A percentile compares a stretch with the other conserved stretches of the same genome.
Conservation (phyloP, 2,888 invertebrate genomes). For the Lepidocyrtoides sp. region DNA sequence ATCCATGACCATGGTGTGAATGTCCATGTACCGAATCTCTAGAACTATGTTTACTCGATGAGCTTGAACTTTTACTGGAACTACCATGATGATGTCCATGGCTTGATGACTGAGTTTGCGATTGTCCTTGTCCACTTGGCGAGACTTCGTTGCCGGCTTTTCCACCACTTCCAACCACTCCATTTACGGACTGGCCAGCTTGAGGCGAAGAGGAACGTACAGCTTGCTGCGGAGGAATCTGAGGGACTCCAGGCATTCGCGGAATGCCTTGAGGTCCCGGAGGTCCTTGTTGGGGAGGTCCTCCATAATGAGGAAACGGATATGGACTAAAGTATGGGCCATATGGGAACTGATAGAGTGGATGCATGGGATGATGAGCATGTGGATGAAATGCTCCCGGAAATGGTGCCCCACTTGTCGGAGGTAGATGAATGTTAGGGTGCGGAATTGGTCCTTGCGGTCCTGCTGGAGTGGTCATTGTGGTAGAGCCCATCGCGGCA, state of each 20-base stretch:
- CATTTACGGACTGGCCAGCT: slow-evolving; percentile 72
- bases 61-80: slow-evolving; percentile 79
- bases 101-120: slow-evolving; percentile 79
- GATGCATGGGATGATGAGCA: slow-evolving; percentile 88
- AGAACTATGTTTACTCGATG: slow-evolving; percentile 80
- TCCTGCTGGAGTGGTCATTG: slow-evolving; percentile 85
- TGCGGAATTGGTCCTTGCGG: slow-evolving; percentile 85
- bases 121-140: slow-evolving; percentile 80
- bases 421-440: slow-evolving; percentile 89
- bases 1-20: slow-evolving; percentile 74
- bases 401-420: slow-evolving; percentile 86
- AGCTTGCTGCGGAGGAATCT: slow-evolving; percentile 79
- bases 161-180: slow-evolving; percentile 55
- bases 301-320: slow-evolving; percentile 84
- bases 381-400: slow-evolving; percentile 85
- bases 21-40: slow-evolving; percentile 70
- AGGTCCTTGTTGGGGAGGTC: slow-evolving; percentile 86
- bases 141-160: slow-evolving; percentile 77
- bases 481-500: slow-evolving; percentile 81
- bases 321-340: slow-evolving; percentile 85
- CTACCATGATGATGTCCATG: slow-evolving; percentile 81
- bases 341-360: slow-evolving; percentile 89
- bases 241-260: slow-evolving; percentile 86
- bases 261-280: slow-evolving; percentile 89
- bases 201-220: slow-evolving; percentile 82